These are phyloP conservation scores for Acanthurus lineatus DNA, from an alignment of 2,797 vertebrate genomes.

Conservation along the genomic window DNA sequence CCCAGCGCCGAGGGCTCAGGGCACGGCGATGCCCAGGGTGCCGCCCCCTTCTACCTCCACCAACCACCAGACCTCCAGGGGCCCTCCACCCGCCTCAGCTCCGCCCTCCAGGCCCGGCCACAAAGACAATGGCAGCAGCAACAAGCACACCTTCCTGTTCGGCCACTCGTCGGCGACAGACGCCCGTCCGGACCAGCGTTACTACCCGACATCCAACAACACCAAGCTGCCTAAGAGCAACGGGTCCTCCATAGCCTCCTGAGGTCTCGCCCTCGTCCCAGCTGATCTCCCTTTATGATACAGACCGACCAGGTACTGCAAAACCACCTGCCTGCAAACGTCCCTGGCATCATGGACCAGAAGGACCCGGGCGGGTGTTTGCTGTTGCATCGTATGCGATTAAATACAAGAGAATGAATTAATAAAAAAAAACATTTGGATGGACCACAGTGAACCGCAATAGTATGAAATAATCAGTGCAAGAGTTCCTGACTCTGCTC, in stretches of 20 bases:
- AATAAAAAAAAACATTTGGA: background rate
- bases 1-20: slow-evolving; percentile 68
- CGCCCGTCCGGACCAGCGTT: slow-evolving; percentile 66
- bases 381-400: slow-evolving; percentile 14
- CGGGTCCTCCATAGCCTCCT: slow-evolving; percentile 73
- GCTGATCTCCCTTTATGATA: background rate
- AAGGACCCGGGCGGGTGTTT: slow-evolving; percentile 17
- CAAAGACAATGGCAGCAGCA: slow-evolving; percentile 62
- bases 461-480: slow-evolving; percentile 26
- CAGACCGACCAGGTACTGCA: slow-evolving; percentile 1
- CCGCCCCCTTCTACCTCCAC: slow-evolving; percentile 53
- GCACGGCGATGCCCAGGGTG: slow-evolving; percentile 34
- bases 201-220: slow-evolving; percentile 63
- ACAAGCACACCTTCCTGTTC: slow-evolving; percentile 87
- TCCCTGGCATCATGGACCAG: background rate
- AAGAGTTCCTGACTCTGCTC: slow-evolving; percentile 30
- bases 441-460: slow-evolving; percentile 10
- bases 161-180: slow-evolving; percentile 74
- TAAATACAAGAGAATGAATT: background rate
- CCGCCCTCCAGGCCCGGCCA: slow-evolving; percentile 45
- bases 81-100: slow-evolving; percentile 8
- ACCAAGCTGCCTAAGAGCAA: slow-evolving; percentile 82
- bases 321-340: slow-evolving; percentile 9
- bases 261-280: slow-evolving; percentile 36
- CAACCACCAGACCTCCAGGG: slow-evolving; percentile 68